Evolutionary conservation across 2,113 vertebrate species (phyloP), one percentile per base, ranked within the genome.

Genomic region (Archocentrus centrarchus): DNA sequence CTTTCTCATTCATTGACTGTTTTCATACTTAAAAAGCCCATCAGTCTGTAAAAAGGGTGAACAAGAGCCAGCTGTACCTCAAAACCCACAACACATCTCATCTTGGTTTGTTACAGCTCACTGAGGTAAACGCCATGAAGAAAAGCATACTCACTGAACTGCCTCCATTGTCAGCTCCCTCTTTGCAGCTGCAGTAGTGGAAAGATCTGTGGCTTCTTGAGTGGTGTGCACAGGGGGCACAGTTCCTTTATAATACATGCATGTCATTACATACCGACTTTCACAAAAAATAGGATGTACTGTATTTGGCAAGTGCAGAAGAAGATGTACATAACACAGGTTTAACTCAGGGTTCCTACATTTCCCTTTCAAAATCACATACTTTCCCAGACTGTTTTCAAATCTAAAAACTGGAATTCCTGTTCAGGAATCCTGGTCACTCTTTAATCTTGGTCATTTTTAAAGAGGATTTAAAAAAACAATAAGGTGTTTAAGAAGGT

Each of bases 131-230:
- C 8, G 24, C 1, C 58, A 32, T 9, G 4, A 2, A 82, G 3
- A 61, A 35, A 79, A n/a, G 11, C 27, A 13, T 17, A 75, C 94
- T 92, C 82, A 96, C 96, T 1, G 2, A 8, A 73, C 24, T 1
- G 64, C 57, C 76, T 96, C 95, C 78, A 94, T 93, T 88, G 89
- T 89, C 44, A 94, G 77, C 24, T 91, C 87, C 3, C 5, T 73
- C 70, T 90, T 89, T 22, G 59, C n/a, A 4, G 77, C 58, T 6
- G 7, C 68, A 59, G 3, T 59, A 27, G 75, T 17, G 18, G 91
- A 66, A 59, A 50, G 57, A 55, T 86, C 61, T 2, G 35, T 7
- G 24, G 59, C 5, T 2, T 90, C 89, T 76, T 68, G 32, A 61
- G 68, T 27, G 10, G 6, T 32, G 20, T 79, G 47, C 18, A 57